Conservation (phyloP, 2,113 vertebrate genomes). For the Psittacus erithacus region DNA sequence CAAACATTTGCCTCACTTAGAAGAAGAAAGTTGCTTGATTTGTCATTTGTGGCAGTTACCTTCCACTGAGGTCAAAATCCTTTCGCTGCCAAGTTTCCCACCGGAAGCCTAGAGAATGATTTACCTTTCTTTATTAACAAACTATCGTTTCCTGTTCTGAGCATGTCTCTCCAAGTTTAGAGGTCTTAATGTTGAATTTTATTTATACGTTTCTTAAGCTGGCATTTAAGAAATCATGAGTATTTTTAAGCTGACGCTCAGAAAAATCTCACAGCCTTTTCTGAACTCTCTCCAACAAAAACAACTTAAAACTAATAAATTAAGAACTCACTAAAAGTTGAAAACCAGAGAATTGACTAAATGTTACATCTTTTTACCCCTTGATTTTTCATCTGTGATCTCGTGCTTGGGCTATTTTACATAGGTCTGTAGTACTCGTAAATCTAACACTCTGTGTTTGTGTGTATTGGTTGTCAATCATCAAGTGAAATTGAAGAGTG, state of each 20-base stretch:
- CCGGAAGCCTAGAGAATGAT: slow-evolving; percentile 82
- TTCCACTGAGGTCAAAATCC: slow-evolving; percentile 69
- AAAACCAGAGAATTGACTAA: slow-evolving; percentile 14
- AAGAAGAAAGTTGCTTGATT: slow-evolving; percentile 68
- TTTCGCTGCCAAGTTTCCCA: slow-evolving; percentile 77
- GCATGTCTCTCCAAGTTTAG: slow-evolving; percentile 54
- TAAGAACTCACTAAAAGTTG: slow-evolving; percentile 52
- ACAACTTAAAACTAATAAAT: slow-evolving; percentile 69
- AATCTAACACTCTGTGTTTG: not conserved
- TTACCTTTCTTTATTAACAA: slow-evolving; percentile 80
- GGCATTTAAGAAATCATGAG: slow-evolving; percentile 52
- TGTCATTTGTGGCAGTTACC: slow-evolving; percentile 74
- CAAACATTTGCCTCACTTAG: slow-evolving; percentile 70
- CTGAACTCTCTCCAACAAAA: slow-evolving; percentile 58
- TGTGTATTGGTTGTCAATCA: slow-evolving; percentile 17
- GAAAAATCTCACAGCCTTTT: slow-evolving; percentile 42
- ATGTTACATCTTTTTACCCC: not conserved
- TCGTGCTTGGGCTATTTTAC: not conserved
- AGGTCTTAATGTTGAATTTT: slow-evolving; percentile 67
- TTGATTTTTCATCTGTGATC: not conserved
- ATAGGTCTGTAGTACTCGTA: not conserved
- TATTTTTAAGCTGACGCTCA: slow-evolving; percentile 55
- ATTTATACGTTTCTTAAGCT: slow-evolving; percentile 60
- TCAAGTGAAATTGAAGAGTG: slow-evolving; percentile 22
- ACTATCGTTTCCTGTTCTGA: slow-evolving; percentile 78